A percentile compares a stretch with the other conserved stretches of the same genome.
Conservation (phyloP, 2,888 invertebrate genomes). For the Athalia rosae region DNA sequence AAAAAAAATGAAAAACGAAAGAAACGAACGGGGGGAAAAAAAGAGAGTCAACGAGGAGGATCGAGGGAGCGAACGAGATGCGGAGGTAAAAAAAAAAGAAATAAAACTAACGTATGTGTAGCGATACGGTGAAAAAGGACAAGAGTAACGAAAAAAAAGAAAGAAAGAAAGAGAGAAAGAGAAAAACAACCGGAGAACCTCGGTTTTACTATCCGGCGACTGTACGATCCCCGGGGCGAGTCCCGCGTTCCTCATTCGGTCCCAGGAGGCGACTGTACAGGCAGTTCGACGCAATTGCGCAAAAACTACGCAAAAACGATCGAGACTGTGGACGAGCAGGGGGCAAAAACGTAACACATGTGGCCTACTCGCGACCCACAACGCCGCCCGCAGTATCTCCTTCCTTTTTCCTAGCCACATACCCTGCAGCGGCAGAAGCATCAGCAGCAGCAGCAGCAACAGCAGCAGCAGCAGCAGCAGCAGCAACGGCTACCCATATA, state of each 20-base stretch:
- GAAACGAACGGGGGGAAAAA: neutral
- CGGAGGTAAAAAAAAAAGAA: neutral
- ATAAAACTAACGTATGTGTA: neutral
- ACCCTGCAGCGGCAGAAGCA: no score
- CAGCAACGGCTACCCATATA: neutral
- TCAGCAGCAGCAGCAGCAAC: neutral
- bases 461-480: neutral
- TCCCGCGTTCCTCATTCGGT: conserved; percentile 3
- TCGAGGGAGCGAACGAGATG: neutral
- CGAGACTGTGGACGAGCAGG: neutral
- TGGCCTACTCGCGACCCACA: conserved; percentile 43
- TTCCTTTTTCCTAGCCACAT: neutral
- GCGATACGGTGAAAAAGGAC: neutral
- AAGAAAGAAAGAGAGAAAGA: neutral
- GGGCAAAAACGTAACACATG: conserved; percentile 37
- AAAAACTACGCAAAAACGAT: conserved; percentile 38
- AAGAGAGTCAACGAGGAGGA: neutral
- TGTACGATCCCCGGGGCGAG: conserved; percentile 27
- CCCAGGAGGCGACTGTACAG: conserved; percentile 13
- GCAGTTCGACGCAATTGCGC: conserved; percentile 15
- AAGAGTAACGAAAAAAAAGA: neutral
- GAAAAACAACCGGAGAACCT: conserved; percentile 1
- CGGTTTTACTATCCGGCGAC: conserved; percentile 29
- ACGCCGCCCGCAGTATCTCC: neutral
- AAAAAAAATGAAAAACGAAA: neutral